Percentiles rank a stretch among this genome's conserved stretches.
These are phyloP conservation scores for Drosophila pseudotakahashii DNA, from an alignment of 2,888 invertebrate species.

Conservation along the genomic window DNA sequence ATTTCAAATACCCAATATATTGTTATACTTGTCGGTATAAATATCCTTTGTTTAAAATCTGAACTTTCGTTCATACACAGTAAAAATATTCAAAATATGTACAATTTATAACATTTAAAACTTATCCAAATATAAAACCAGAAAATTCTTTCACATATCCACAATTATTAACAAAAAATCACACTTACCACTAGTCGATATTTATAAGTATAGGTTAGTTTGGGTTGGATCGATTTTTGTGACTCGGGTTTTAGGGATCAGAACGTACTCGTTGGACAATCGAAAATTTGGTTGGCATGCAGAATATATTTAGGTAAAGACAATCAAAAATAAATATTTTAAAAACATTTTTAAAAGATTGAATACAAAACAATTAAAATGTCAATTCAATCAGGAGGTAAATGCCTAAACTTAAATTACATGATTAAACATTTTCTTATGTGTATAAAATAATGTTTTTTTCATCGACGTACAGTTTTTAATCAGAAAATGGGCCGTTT, in stretches of 20 bases:
- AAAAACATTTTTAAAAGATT: too few species aligned
- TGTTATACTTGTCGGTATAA: neutral
- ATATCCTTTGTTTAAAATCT: neutral
- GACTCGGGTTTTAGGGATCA: neutral
- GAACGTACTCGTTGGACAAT: neutral
- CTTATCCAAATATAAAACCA: constrained; percentile 22
- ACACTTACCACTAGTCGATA: constrained; percentile 20
- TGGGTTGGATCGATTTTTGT: neutral
- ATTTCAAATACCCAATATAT: neutral
- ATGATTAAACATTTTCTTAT: too few species aligned
- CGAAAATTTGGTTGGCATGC: too few species aligned
- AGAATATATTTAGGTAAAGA: too few species aligned
- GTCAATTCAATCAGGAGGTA: too few species aligned
- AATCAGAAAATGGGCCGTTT: too few species aligned
- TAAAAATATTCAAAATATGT: constrained; percentile 14
- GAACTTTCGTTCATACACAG: neutral
- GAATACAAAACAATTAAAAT: too few species aligned
- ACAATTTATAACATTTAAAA: constrained; percentile 18
- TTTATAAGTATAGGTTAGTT: constrained; percentile 1
- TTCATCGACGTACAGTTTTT: too few species aligned
- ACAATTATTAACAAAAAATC: constrained; percentile 24
- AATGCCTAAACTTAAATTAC: too few species aligned
- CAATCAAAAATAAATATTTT: too few species aligned
- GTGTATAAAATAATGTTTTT: too few species aligned
- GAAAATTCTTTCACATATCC: constrained; percentile 15